Conservation (phyloP, 2,888 invertebrate species). For the Drosophila atripex region DNA sequence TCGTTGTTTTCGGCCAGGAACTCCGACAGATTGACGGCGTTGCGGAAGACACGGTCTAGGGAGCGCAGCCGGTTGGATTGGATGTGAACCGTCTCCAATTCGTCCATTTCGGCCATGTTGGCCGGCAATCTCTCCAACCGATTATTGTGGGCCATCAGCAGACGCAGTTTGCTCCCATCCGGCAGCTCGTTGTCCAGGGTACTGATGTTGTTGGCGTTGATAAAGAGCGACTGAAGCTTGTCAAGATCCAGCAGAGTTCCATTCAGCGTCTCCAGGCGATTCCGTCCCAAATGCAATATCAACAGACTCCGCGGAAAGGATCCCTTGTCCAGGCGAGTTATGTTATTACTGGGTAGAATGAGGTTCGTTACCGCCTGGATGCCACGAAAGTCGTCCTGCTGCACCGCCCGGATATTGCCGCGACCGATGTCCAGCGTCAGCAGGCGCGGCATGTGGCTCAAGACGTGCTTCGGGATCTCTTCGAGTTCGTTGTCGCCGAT, state of each 20-base stretch:
- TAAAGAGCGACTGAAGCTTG: conserved; percentile 90
- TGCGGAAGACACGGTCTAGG: conserved; percentile 89
- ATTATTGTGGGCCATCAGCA: conserved; percentile 91
- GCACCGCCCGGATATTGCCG: conserved; percentile 90
- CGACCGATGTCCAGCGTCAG: conserved; percentile 92
- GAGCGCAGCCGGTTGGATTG: conserved; percentile 89
- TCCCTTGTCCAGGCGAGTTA: conserved; percentile 89
- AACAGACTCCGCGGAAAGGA: conserved; percentile 89
- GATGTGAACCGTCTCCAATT: conserved; percentile 89
- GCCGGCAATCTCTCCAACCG: conserved; percentile 88
- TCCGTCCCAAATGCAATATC: conserved; percentile 90
- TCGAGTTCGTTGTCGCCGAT: conserved; percentile 91
- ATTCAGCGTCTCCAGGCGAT: conserved; percentile 89
- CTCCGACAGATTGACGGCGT: conserved; percentile 87
- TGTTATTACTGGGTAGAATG: conserved; percentile 90
- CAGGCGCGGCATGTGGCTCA: conserved; percentile 90
- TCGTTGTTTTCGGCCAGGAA: conserved; percentile 90
- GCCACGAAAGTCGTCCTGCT: conserved; percentile 91
- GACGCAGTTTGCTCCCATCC: conserved; percentile 86
- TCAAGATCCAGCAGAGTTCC: conserved; percentile 90
- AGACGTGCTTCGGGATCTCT: conserved; percentile 90
- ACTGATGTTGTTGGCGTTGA: conserved; percentile 90
- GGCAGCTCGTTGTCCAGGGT: conserved; percentile 91
- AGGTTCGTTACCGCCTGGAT: conserved; percentile 88
- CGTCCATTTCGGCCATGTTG: conserved; percentile 88